Conservation (phyloP, 2,888 invertebrate genomes). For the Trissonchulus sp. region DNA sequence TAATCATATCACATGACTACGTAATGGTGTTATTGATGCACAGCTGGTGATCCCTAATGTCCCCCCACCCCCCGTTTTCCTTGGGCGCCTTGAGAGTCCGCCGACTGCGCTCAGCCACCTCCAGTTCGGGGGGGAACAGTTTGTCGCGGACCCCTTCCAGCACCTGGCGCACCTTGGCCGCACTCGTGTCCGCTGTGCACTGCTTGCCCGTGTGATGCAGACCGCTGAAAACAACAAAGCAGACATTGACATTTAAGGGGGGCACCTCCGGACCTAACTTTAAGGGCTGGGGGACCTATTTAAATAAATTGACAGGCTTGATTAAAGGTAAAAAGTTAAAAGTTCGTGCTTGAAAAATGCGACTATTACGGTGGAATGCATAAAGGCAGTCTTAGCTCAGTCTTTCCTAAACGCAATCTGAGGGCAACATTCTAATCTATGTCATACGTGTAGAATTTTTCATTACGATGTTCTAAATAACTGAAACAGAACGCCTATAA, state of each 20-base stretch:
- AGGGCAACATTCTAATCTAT: too few relatives aligned
- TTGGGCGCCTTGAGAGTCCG: slow-evolving; percentile 49
- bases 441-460: too few relatives aligned
- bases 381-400: too few relatives aligned
- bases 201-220: slow-evolving; percentile 78
- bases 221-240: slow-evolving; percentile 64
- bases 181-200: slow-evolving; percentile 58
- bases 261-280: neutral
- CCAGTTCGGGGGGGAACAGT: slow-evolving; percentile 39
- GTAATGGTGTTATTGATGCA: slow-evolving; percentile 57
- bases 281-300: too few relatives aligned
- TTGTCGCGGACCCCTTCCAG: slow-evolving; percentile 27
- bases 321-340: slow-evolving; percentile 18
- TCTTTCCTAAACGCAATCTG: neutral
- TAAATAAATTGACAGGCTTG: too few relatives aligned
- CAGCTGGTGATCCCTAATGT: slow-evolving; percentile 73
- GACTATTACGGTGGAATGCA: too few relatives aligned
- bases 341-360: too few relatives aligned
- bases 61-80: slow-evolving; percentile 93
- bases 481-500: too few relatives aligned
- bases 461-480: too few relatives aligned
- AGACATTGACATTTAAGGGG: slow-evolving; percentile 20
- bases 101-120: slow-evolving; percentile 39
- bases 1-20: too few relatives aligned
- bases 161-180: slow-evolving; percentile 37